Evolutionary conservation across 1,140 invertebrate species (phyloP), one percentile per base, ranked within the genome.

Genomic region (Hylaeus anthracinus): DNA sequence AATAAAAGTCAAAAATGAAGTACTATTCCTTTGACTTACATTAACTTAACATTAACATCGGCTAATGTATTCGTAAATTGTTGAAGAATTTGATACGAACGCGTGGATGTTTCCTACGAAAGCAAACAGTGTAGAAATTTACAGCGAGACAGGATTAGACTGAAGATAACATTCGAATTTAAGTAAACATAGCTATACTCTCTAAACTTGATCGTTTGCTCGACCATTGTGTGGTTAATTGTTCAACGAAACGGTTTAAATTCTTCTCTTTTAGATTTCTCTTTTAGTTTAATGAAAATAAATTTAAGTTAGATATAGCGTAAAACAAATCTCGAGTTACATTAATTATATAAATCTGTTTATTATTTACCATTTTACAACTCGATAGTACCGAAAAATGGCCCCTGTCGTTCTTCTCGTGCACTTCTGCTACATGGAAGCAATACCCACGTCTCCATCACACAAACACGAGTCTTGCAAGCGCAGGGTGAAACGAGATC

Each of bases 61-160:
- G 55, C 41, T 72, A 43, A 72, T 45, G 55, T n/a, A n/a, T 60
- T 45, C 55, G 9, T 45, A 41, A 43, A 3, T 51, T 6, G 41
- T 58, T 6, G 39, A 26, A 26, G 53, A 72, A 72, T 72, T 58
- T 43, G n/a, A 26, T 12, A 15, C 2, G 56, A 72, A 60, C 41
- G 10, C 56, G 55, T 72, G 45, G 43, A 60, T 37, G 41, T n/a
- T 45, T 26, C 10, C 41, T 15, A 15, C 15, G 8, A 58, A 72
- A 72, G 70, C 70, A 15, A 60, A 63, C 60, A 63, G n/a, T n/a
- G 55, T 72, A 72, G n/a, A 45, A 10, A n/a, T 60, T 60, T 60
- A 45, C 41, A 43, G 2, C 41, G 5, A 12, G n/a, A 12, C 26
- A 10, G 6, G 3, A 45, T 60, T 37, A 3, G 41, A 10, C 41